Evolutionary conservation across 2,113 vertebrate species (phyloP).

Genomic region (Marmota flaviventris): DNA sequence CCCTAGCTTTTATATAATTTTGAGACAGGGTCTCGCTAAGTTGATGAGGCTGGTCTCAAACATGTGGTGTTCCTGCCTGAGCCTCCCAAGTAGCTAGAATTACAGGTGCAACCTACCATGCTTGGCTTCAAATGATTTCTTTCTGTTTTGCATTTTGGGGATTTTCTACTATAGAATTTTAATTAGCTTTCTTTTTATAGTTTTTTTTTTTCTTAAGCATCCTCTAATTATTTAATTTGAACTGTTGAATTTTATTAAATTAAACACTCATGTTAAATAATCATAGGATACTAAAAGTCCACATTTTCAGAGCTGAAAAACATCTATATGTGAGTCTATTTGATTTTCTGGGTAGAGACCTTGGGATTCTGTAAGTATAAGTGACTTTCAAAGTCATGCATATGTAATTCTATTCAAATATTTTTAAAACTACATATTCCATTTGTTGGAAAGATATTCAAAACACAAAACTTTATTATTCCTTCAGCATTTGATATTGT

Average conservation of each 20-base stretch:
- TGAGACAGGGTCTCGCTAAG: neutral
- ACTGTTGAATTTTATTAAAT: neutral
- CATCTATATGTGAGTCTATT: neutral
- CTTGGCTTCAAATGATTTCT: neutral
- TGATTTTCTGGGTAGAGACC: neutral
- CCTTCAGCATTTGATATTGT: neutral
- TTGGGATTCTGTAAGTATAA: neutral
- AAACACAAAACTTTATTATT: neutral
- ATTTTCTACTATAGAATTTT: neutral
- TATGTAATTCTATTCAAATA: neutral
- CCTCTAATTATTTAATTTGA: neutral
- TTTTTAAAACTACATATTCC: neutral
- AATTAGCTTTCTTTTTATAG: neutral
- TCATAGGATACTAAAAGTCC: neutral
- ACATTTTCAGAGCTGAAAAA: neutral
- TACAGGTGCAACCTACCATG: neutral
- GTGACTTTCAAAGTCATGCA: neutral
- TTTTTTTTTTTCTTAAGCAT: neutral
- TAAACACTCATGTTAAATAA: neutral
- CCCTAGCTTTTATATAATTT: neutral
- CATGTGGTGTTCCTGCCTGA: neutral
- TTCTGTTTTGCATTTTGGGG: constrained; percentile 19
- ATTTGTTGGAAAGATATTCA: neutral
- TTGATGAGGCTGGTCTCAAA: neutral
- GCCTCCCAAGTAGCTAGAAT: neutral